Base-by-base conservation (phyloP, 2,888 invertebrate species). In the Cantharis lateralis region DNA sequence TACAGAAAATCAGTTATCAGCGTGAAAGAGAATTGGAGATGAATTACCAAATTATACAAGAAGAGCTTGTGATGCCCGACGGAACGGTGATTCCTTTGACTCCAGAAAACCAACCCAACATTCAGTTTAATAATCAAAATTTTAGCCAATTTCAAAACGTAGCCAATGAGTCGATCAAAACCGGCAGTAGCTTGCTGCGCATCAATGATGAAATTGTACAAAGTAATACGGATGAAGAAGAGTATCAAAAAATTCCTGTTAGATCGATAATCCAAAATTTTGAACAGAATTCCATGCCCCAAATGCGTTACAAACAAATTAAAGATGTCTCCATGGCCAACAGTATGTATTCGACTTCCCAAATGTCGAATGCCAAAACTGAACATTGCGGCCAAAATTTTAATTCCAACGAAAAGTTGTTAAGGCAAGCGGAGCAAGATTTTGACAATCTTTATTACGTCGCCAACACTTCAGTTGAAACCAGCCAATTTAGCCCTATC, bases 211-310 rank as follows among this genome's bases (percentile, higher is more conserved):
- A 68, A 13, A 18, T 13, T 11, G 28, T 28, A 11, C 32, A 75
- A 48, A 26, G 15, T 28, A 32, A 48, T 7, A 61, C 10, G 9
- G 48, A 71, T 28, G 84, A 85, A 18, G 87, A 87, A 61, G 84
- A 88, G 75, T 88, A 89, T 76, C 82, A 84, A 20, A 88, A 89
- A 82, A 82, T 89, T 70, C 89, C 89, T 24, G 89, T 90, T 0
- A 89, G 86, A 79, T 85, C 85, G 69, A 84, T 93, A 32, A 93
- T 93, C 70, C 89, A 90, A 78, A 91, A 90, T 80, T 93, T 92
- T 81, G 93, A 93, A 82, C 90, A 92, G 82, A 91, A 91, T n/a
- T 89, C 89, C n/a, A 87, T 90, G 84, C 91, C 91, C 0, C 84
- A 88, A 5, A 87, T 91, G 84, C 89, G 90, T 74, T 90, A 90